Conservation (phyloP, 1,140 invertebrate species). For the Spodoptera frugiperda region DNA sequence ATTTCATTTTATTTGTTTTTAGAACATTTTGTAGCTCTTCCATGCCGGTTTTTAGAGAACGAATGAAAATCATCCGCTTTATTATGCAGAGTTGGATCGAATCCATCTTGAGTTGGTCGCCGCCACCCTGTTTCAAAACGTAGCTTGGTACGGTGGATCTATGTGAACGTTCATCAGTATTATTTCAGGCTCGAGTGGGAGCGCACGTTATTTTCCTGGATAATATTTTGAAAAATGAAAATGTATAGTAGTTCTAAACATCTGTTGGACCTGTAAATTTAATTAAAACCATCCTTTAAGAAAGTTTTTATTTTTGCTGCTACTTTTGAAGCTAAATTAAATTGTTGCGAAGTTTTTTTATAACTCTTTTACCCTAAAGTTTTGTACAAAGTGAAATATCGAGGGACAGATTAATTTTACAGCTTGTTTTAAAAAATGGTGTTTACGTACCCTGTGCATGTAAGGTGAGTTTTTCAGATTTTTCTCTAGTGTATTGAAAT, state of each 20-base stretch:
- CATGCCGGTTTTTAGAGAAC: not conserved
- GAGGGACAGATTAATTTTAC: slow-evolving; percentile 4
- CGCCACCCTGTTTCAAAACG: slow-evolving; percentile 14
- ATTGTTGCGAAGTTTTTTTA: slow-evolving; percentile 26
- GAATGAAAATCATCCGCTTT: not conserved
- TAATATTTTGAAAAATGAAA: not conserved
- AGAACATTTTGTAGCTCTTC: not conserved
- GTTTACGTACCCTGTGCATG: not conserved
- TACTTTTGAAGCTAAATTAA: slow-evolving; percentile 8
- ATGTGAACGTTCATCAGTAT: slow-evolving; percentile 67
- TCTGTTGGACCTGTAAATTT: slow-evolving; percentile 11
- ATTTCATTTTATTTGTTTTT: slow-evolving; percentile 50
- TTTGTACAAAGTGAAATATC: slow-evolving; percentile 20
- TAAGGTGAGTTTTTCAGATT: slow-evolving; percentile 31
- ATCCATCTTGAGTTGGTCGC: slow-evolving; percentile 1
- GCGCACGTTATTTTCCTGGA: slow-evolving; percentile 55
- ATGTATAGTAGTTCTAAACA: slow-evolving; percentile 1
- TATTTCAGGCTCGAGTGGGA: slow-evolving; percentile 64
- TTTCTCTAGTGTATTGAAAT: not conserved
- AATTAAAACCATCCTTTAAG: not conserved
- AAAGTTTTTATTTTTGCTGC: not conserved
- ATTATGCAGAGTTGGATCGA: slow-evolving; percentile 58
- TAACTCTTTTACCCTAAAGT: slow-evolving; percentile 31
- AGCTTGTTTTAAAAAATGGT: not conserved
- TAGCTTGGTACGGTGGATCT: slow-evolving; percentile 53